Conservation (phyloP, 2,113 vertebrate genomes). For the Carettochelys insculpta region DNA sequence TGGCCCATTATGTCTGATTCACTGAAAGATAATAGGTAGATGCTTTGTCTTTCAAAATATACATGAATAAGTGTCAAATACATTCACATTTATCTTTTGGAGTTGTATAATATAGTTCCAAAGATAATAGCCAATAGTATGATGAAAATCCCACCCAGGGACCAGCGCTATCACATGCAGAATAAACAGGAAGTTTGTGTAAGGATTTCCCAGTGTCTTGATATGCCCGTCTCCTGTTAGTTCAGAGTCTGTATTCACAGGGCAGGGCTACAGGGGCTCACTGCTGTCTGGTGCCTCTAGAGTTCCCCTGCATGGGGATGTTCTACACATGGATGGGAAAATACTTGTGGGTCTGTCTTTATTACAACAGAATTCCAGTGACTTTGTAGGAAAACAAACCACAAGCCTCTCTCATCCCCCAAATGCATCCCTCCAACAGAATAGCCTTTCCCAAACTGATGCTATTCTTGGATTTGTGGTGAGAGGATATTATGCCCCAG, state of each 20-base stretch:
- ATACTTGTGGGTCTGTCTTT: fast-evolving
- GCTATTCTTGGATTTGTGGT: neutral
- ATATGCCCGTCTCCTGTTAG: neutral
- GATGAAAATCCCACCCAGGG: neutral
- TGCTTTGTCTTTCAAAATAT: neutral
- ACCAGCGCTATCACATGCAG: neutral
- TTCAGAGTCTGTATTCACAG: neutral
- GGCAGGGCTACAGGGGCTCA: neutral
- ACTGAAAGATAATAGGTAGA: neutral
- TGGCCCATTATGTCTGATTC: neutral
- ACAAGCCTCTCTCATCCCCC: neutral
- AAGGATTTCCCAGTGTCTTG: neutral
- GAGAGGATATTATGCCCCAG: neutral
- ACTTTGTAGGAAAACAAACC: neutral
- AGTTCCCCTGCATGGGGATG: neutral
- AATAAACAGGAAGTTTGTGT: neutral
- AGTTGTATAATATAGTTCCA: neutral
- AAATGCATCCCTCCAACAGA: neutral
- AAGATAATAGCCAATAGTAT: neutral
- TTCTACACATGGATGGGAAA: neutral
- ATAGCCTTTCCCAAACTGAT: neutral
- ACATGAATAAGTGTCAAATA: neutral
- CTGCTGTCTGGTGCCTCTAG: neutral
- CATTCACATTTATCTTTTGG: neutral
- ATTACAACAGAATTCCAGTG: neutral